Percentiles rank a stretch among this genome's conserved stretches.
These are phyloP conservation scores for Pseudochirops cupreus DNA, from an alignment of 2,797 vertebrate species.

Conservation along the genomic window DNA sequence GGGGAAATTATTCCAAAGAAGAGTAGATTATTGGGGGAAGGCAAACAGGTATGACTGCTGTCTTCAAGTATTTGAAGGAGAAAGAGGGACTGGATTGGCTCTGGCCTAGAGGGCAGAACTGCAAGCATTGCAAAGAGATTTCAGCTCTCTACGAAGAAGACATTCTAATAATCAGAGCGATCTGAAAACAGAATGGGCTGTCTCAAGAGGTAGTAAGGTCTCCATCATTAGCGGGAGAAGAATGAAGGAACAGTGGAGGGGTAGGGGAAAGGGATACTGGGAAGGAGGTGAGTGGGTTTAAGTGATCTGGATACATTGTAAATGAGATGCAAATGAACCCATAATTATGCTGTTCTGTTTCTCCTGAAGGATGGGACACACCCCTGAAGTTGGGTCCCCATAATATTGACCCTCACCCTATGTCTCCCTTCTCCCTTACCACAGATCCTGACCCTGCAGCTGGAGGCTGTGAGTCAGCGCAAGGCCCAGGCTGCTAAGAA, in stretches of 20 bases:
- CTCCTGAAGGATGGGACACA: accelerated
- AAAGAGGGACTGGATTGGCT: neutral
- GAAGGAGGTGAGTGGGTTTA: neutral
- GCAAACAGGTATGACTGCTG: neutral
- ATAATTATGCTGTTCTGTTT: accelerated
- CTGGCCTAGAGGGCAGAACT: neutral
- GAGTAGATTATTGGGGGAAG: neutral
- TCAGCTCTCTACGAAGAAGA: neutral
- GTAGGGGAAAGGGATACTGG: neutral
- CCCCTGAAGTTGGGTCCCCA: accelerated
- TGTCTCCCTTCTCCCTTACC: conserved; percentile 3
- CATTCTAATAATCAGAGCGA: neutral
- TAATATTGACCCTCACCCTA: neutral
- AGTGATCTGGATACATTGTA: neutral
- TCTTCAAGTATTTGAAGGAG: neutral
- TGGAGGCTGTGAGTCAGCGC: conserved; percentile 53
- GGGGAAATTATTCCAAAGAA: neutral
- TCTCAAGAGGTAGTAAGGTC: neutral
- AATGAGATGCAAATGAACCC: accelerated
- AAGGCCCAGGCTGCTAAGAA: conserved; percentile 65
- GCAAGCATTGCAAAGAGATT: neutral
- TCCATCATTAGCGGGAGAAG: neutral
- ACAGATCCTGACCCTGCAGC: conserved; percentile 89
- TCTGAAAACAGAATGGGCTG: neutral
- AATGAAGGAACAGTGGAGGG: neutral